Evolutionary conservation across 2,113 vertebrate species (phyloP).

Genomic region (Mustelus asterias): DNA sequence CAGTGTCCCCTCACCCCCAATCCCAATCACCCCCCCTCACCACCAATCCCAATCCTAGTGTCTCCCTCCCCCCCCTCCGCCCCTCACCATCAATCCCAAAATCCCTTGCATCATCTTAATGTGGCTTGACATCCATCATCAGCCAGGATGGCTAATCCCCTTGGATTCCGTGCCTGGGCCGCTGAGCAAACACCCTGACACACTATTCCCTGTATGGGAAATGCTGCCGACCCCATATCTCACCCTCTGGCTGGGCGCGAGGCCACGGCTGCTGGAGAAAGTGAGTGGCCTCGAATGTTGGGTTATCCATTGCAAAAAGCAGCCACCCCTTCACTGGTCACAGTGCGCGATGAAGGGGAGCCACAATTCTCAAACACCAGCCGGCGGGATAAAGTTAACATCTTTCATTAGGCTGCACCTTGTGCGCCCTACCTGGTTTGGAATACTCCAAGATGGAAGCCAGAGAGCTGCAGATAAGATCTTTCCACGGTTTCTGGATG

Average conservation of each 20-base stretch:
- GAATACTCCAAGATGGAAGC: slow-evolving; percentile 87
- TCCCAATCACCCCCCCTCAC: neutral
- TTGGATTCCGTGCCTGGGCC: neutral
- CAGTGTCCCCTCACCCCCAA: neutral
- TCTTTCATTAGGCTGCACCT: neutral
- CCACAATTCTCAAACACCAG: too few species aligned
- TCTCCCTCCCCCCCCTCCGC: too few species aligned
- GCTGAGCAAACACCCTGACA: too few species aligned
- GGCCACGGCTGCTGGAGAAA: neutral
- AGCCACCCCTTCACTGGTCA: neutral
- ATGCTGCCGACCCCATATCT: neutral
- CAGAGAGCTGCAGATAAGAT: slow-evolving; percentile 86
- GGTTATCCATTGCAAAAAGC: neutral
- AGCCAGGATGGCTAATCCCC: neutral
- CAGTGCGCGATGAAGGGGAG: neutral
- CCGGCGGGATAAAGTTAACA: neutral
- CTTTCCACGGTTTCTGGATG: slow-evolving; percentile 82
- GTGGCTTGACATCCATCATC: slow-evolving; percentile 63
- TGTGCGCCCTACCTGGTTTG: slow-evolving; percentile 68
- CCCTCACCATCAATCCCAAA: neutral
- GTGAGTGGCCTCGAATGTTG: neutral
- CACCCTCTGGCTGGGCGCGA: neutral
- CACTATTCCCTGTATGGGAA: neutral
- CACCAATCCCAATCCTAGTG: too few species aligned
- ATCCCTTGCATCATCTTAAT: slow-evolving; percentile 46